Base-by-base conservation (phyloP, 2,113 vertebrate species). In the Datnioides undecimradiatus region DNA sequence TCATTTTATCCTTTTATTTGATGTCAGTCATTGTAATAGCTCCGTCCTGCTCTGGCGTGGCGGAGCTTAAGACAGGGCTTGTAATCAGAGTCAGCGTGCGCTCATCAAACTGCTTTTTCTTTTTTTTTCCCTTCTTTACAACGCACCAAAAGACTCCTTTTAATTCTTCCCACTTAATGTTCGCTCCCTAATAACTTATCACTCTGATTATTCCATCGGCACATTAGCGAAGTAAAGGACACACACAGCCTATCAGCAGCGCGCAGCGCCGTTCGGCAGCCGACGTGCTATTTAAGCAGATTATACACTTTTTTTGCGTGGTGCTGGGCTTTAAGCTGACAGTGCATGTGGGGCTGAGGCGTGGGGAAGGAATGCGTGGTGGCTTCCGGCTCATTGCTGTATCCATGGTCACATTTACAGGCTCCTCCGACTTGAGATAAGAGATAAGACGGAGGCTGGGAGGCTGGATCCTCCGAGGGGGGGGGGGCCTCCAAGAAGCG, bases 261-360 rank as follows among this genome's bases (percentile, higher is more conserved):
- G 49, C 54, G 79, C 69, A 69, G 78, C 16, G 36, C 62, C 21
- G 27, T 77, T 88, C 59, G 60, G 79, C 68, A 19, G 76, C 36
- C 40, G 80, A 79, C 62, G 48, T 58, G 77, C 68, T 76, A 34
- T 85, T 90, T 84, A 89, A 90, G 78, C 41, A 84, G 87, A 90
- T 90, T 88, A 88, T 58, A 74, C 66, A 75, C 72, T 76, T 78
- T 65, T 76, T 78, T 65, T 73, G 72, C 52, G 36, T 59, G 48
- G 52, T 27, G 46, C 82, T 87, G 17, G 21, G 46, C 65, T 38
- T 57, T 80, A 85, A 83, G 65, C 54, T 66, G 84, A 80, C 72
- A 40, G 72, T 23, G 58, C 46, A 66, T 1, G 23, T n/a, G 60
- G 69, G 55, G 71, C 49, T 51, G 65, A 54, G 71, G 75, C 36